Evolutionary conservation across 2,888 invertebrate genomes (phyloP), one percentile per base, ranked within the genome.

Genomic region (Drosophila formosana): DNA sequence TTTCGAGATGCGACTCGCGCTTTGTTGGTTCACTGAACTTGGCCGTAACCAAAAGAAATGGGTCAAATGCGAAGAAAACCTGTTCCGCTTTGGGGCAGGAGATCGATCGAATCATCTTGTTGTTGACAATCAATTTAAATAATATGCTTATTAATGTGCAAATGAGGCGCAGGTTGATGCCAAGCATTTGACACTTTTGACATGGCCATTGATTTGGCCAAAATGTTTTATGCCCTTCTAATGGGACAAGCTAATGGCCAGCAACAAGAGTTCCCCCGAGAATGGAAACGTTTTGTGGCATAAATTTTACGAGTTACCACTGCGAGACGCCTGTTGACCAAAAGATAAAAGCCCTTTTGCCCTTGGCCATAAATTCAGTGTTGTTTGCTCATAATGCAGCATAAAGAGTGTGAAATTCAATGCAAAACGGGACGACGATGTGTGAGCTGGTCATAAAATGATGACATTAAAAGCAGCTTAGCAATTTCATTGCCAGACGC

Each of bases 111-210:
- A 63, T 11, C 1, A 11, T 9, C 23, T 23, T 53, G 34, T n/a
- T 70, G 72, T 65, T 78, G 64, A 77, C 60, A 70, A 64, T n/a
- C 56, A 5, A 80, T 79, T 86, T 75, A 55, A 82, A 85, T 85
- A 80, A 82, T 73, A 66, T 60, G 72, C 73, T 76, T 75, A 84
- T 84, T 73, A 84, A 87, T 76, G 88, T 87, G 88, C 74, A 80
- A 82, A 87, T 78, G 85, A 73, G 77, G 45, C 45, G 60, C 78
- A 55, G 65, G 56, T 61, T 56, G 63, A 37, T 13, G 4, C 55
- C n/a, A n/a, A 37, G 26, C 75, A 66, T 63, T 78, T 86, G 87
- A 86, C 83, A 76, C 83, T 68, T 80, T 72, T 80, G 69, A 77
- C 68, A 45, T 56, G 47, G 45, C 53, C 69, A 66, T 69, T 58